Conservation (phyloP, 2,888 invertebrate species). For the Aphodius sticticus region DNA sequence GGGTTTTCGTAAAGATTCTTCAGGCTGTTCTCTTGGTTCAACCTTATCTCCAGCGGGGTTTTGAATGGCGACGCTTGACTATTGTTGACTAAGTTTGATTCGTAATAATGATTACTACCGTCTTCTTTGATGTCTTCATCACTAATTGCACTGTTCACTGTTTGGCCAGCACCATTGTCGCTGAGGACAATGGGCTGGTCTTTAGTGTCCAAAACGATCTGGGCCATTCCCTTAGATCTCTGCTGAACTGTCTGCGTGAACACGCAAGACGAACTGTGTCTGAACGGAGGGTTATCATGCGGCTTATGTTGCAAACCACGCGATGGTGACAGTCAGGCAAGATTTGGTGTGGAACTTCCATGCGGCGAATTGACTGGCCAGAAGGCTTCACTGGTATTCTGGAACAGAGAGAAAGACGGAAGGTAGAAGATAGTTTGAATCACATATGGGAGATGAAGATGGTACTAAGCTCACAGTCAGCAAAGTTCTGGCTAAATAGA, state of each 20-base stretch:
- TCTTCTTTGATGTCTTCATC: conserved; percentile 25
- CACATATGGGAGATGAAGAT: too few relatives aligned
- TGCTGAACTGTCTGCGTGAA: conserved; percentile 58
- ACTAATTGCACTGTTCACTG: conserved; percentile 21
- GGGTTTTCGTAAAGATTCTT: conserved; percentile 13
- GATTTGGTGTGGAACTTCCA: conserved; percentile 51
- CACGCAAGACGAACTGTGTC: conserved; percentile 51
- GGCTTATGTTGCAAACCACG: conserved; percentile 48
- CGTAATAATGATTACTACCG: conserved; percentile 31
- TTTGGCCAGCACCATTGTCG: background rate
- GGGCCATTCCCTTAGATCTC: conserved; percentile 62
- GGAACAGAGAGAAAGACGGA: background rate
- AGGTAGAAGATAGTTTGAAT: background rate
- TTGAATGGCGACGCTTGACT: conserved; percentile 8
- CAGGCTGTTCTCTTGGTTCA: conserved; percentile 16
- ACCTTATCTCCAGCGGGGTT: conserved; percentile 7
- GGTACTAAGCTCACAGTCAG: too few relatives aligned
- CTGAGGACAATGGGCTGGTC: conserved; percentile 27
- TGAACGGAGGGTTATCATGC: conserved; percentile 53
- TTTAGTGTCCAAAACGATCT: conserved; percentile 51
- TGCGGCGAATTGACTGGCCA: conserved; percentile 54
- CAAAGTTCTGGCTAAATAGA: too few relatives aligned
- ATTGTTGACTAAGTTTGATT: conserved; percentile 33
- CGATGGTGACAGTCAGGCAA: conserved; percentile 48
- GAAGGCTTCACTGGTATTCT: conserved; percentile 42